phyloP scores from a whole-genome alignment of 2,888 invertebrate species.

The Tetragnatha montana region DNA sequence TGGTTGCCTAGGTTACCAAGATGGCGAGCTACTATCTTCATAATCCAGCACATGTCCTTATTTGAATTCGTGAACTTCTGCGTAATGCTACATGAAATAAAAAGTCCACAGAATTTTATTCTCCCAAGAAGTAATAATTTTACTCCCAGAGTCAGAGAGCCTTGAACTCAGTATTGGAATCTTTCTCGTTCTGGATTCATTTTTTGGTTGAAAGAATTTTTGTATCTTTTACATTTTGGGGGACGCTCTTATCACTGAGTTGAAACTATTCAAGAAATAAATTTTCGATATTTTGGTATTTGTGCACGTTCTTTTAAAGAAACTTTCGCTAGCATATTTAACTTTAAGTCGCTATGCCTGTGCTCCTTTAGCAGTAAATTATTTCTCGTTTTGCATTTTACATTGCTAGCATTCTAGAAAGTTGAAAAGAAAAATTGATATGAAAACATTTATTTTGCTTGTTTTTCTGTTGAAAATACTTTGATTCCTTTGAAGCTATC shows the following conservation, averaged over 20 bases:
- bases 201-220: neutral
- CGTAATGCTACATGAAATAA: conserved; percentile 46
- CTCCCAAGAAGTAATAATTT: conserved; percentile 56
- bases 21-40: conserved; percentile 41
- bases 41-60: conserved; percentile 62
- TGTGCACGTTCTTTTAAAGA: neutral
- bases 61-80: conserved; percentile 42
- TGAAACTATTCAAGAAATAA: neutral
- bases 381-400: no score
- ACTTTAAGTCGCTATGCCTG: no score
- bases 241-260: conserved; percentile 5
- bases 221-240: neutral
- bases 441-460: no score
- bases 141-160: neutral
- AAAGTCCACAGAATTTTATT: conserved; percentile 60
- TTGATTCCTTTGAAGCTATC: no score
- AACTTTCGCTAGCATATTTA: no score
- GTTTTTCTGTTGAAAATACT: no score
- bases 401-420: no score
- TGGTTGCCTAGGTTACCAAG: conserved; percentile 63
- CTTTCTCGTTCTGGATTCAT: conserved; percentile 6
- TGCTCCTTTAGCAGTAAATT: no score
- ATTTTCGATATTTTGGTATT: neutral
- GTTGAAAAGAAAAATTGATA: no score
- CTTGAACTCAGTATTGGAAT: conserved; percentile 4